Base-by-base conservation (phyloP, 2,888 invertebrate genomes). In the Electrophaes corylata region DNA sequence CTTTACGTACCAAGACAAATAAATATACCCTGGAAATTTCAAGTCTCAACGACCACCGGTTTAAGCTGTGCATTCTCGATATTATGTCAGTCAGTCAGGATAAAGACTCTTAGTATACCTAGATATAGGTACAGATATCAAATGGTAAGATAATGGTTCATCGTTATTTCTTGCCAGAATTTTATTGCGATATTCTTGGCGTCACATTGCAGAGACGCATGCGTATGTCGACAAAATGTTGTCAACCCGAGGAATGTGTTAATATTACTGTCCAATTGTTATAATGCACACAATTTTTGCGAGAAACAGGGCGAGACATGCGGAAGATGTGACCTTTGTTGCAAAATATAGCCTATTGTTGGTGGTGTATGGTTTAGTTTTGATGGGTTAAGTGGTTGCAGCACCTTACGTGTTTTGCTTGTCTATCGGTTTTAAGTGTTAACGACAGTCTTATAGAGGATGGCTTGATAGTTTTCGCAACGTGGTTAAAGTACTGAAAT, bases 231-330 rank as follows among this genome's bases (percentile, higher is more conserved):
- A 39, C 47, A 47, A 60, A 46, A 59, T 67, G 68, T 67, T 70
- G 71, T 67, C 64, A 60, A 61, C 67, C 18, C 45, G 58, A 63
- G 55, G 54, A 72, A 71, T 75, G 75, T 73, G 71, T 71, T 68
- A 74, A 73, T 68, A 73, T 72, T 71, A 70, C 76, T 53, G 58
- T 31, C 64, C 68, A 74, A 76, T 75, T 73, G 73, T 75, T 72
- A 72, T 79, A 83, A 86, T 81, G 82, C 72, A 77, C 78, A 82
- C 85, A 84, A 88, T 90, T 85, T 90, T 62, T 56, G 56, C 53
- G 72, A 70, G 79, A 89, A 89, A 83, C 88, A 90, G 89, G 79
- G 86, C 88, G 75, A 79, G 73, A 78, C 78, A 66, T 57, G 65
- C 66, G 75, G 70, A 75, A 75, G 70, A 72, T 69, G 16, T 41